Evolutionary conservation across 2,113 vertebrate genomes (phyloP), one percentile per base, ranked within the genome.

Genomic region (Dipodomys spectabilis): DNA sequence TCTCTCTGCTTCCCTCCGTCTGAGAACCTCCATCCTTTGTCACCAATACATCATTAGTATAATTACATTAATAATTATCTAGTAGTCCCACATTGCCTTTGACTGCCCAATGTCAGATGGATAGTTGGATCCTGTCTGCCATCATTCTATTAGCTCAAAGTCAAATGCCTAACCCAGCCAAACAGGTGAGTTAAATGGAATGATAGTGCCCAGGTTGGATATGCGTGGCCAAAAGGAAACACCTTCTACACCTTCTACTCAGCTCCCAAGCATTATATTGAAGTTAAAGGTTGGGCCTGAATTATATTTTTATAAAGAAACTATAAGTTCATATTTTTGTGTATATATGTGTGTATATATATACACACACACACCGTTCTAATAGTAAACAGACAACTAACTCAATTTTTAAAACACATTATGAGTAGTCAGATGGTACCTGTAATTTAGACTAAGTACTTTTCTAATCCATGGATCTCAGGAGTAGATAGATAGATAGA

Each of bases 401-500:
- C 27, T 81, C 39, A 22, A 74, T 68, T 82, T 84, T 88, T 28
- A 60, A 78, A 93, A 77, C 25, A 72, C 25, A 44, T 57, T 27
- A 6, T 80, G 81, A 73, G 72, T 60, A 71, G 86, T 82, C 1
- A 71, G 64, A 78, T 57, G 23, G 85, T 4, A 9, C 30, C 77
- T 93, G 32, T 71, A n/a, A 22, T 57, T 69, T 83, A 10, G 5
- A 64, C 27, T 30, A 35, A 68, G n/a, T 13, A 39, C 60, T 87
- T 92, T 94, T 11, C 86, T 91, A 72, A 35, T 35, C 28, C 73
- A 53, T 5, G 75, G 53, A n/a, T 65, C 80, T 83, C 57, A 80
- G 1, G 49, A 7, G 67, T 44, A 39, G 5, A 92, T 53, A 53
- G 49, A 53, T 8, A 53, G 49, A 53, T 1, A 53, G 49, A 53